Conservation (phyloP, 1,140 invertebrate species). For the Drosophila grimshawi region DNA sequence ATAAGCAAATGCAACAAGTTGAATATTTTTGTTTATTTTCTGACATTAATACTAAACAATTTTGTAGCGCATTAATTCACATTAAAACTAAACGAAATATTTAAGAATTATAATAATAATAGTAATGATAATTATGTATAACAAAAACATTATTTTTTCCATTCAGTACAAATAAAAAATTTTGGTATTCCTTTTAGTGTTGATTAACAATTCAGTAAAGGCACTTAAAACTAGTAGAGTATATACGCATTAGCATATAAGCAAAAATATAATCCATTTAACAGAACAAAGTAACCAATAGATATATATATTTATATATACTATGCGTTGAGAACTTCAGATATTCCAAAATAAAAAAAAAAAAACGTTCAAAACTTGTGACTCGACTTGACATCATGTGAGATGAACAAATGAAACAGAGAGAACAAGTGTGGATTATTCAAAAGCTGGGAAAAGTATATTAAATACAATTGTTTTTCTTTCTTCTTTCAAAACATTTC, state of each 20-base stretch:
- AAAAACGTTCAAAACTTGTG: conserved; percentile 61
- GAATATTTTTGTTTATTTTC: conserved; percentile 21
- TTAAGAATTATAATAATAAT: conserved; percentile 47
- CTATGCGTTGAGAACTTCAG: conserved; percentile 59
- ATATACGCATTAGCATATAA: conserved; percentile 54
- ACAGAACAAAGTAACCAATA: conserved; percentile 75
- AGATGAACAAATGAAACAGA: conserved; percentile 77
- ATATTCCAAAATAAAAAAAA: conserved; percentile 40
- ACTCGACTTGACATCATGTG: conserved; percentile 68
- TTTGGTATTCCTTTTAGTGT: conserved; percentile 30
- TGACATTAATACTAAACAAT: conserved; percentile 21
- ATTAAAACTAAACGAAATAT: conserved; percentile 48
- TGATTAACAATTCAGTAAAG: conserved; percentile 44
- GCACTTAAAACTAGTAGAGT: conserved; percentile 62
- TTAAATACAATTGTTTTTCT: conserved; percentile 4
- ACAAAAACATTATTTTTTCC: conserved; percentile 71
- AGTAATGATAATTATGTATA: conserved; percentile 32
- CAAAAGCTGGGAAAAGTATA: conserved; percentile 5
- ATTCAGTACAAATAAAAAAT: conserved; percentile 76
- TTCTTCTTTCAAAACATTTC: neutral
- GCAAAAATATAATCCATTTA: conserved; percentile 65
- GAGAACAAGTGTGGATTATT: conserved; percentile 36
- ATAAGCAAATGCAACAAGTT: neutral
- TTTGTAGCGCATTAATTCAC: conserved; percentile 34
- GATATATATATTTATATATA: conserved; percentile 47